These are phyloP conservation scores for Rousettus leschenaultii DNA, from an alignment of 2,113 vertebrate species.

Conservation along the genomic window DNA sequence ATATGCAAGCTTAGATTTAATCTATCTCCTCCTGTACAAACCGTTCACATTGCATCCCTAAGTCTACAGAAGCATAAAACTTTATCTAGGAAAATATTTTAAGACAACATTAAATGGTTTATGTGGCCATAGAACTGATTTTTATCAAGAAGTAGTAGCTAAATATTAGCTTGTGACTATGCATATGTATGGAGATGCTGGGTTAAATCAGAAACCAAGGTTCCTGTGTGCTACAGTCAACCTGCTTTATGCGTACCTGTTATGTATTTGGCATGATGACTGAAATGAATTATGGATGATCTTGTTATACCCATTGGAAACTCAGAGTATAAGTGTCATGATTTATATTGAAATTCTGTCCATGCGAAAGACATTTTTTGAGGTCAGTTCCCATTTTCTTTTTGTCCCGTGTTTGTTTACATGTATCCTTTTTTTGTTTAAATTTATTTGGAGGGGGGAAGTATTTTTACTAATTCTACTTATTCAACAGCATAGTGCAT, in stretches of 20 bases:
- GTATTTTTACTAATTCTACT: not conserved
- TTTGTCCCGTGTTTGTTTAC: not conserved
- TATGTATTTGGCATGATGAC: too few relatives aligned
- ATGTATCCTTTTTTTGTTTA: not conserved
- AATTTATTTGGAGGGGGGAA: not conserved
- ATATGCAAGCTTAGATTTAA: not conserved
- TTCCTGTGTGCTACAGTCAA: not conserved
- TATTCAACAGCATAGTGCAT: not conserved
- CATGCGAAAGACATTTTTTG: not conserved
- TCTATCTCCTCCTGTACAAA: not conserved
- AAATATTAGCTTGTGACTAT: not conserved
- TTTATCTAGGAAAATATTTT: not conserved
- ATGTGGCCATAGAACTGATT: not conserved
- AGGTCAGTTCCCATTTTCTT: not conserved
- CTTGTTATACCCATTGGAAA: not conserved
- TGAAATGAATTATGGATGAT: not conserved
- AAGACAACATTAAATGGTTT: not conserved
- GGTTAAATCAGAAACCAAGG: not conserved
- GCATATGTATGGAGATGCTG: not conserved
- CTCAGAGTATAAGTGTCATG: not conserved
- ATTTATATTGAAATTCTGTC: not conserved
- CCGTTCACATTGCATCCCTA: not conserved
- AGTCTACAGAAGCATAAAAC: not conserved
- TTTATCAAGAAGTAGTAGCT: not conserved
- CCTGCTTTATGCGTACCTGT: not conserved